These are phyloP conservation scores for Teleopsis dalmanni DNA, from an alignment of 1,140 invertebrate species.

Conservation along the genomic window DNA sequence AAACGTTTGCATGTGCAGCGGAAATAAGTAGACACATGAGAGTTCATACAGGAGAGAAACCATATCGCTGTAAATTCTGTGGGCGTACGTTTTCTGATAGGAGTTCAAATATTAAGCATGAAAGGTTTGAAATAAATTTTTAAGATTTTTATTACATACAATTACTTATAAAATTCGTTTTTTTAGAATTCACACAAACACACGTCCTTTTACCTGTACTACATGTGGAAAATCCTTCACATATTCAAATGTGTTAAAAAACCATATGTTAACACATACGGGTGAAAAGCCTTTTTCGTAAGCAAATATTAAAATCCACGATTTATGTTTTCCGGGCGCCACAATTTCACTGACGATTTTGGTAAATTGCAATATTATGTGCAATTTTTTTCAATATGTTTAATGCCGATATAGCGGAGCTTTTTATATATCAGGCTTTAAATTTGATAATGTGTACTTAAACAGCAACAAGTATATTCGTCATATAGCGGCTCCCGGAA, in stretches of 20 bases:
- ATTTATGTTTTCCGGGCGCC: neutral
- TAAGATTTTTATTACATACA: neutral
- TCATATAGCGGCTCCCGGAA: no score
- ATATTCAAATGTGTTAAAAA: constrained; percentile 54
- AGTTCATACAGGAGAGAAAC: constrained; percentile 44
- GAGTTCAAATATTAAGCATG: constrained; percentile 52
- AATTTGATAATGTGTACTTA: no score
- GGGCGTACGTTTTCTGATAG: constrained; percentile 60
- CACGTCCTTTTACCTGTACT: constrained; percentile 61
- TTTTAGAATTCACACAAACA: constrained; percentile 60
- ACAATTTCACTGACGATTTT: no score
- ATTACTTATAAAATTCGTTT: neutral
- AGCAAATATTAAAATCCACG: constrained; percentile 3
- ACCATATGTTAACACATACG: constrained; percentile 49
- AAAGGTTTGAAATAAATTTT: constrained; percentile 38
- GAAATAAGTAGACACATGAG: constrained; percentile 36
- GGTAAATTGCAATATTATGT: no score
- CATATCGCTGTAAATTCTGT: constrained; percentile 66
- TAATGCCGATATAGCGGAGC: no score
- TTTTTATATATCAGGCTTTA: no score
- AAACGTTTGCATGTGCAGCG: constrained; percentile 35
- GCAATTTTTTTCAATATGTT: no score
- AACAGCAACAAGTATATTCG: no score
- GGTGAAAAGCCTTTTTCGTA: constrained; percentile 41
- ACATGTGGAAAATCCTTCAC: constrained; percentile 66